phyloP scores from a whole-genome alignment of 2,113 vertebrate species.

The Vombatus ursinus region DNA sequence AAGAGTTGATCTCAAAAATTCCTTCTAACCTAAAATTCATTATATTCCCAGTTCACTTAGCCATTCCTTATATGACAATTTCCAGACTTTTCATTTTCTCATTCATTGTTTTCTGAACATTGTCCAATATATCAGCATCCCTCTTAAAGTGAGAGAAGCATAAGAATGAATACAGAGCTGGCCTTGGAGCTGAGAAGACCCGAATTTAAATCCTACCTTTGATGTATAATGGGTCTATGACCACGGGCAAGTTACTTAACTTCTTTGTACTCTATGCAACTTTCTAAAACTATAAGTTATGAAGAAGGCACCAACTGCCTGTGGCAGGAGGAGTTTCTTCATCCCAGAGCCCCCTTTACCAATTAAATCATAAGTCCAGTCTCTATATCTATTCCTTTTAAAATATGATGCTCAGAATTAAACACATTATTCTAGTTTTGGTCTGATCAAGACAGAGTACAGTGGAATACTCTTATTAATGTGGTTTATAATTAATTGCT shows the following conservation, averaged over 20 bases:
- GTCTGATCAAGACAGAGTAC: background rate
- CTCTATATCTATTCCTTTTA: background rate
- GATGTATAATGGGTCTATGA: background rate
- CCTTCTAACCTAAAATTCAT: background rate
- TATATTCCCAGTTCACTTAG: background rate
- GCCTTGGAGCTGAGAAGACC: background rate
- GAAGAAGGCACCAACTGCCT: background rate
- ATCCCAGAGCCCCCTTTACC: background rate
- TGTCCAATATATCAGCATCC: background rate
- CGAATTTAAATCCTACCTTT: background rate
- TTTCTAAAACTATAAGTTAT: background rate
- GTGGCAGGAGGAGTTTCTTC: background rate
- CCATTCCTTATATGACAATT: background rate
- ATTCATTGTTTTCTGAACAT: background rate
- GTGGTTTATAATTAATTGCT: background rate
- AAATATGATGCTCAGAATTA: background rate
- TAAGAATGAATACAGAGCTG: background rate
- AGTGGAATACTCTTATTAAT: background rate
- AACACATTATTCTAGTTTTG: background rate
- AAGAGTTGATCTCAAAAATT: background rate
- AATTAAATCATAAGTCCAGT: background rate
- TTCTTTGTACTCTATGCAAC: background rate
- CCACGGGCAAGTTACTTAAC: background rate
- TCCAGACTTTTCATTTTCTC: background rate
- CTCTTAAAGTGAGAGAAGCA: constrained; percentile 22